Evolutionary conservation across 2,797 vertebrate genomes (phyloP), one percentile per base, ranked within the genome.

Genomic region (Spea hammondii): DNA sequence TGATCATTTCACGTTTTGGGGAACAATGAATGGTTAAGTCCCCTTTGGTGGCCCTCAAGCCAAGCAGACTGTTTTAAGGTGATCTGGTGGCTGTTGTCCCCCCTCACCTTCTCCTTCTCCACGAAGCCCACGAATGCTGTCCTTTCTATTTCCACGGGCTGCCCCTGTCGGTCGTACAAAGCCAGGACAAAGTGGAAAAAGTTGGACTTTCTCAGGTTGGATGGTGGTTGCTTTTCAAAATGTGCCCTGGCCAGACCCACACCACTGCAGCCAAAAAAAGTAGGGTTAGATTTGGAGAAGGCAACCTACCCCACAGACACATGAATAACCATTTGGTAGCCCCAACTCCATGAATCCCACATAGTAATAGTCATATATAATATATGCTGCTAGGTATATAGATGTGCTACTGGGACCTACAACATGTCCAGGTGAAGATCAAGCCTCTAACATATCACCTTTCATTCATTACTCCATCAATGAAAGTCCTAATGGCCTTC

Each of bases 171-270:
- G 93, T 99, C 97, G 86, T 99, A 99, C 74, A 99, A 92, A 76
- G 97, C 97, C 92, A 99, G 90, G 83, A 99, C 97, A 90, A 99
- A 99, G 95, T 99, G 97, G 93, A 99, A 97, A 93, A 99, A 99
- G 96, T 99, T 99, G 92, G 97, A 99, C 89, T 99, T 99, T 82
- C 97, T 91, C 86, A 99, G 94, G 90, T 99, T 99, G 88, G 97
- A 97, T 77, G 97, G 97, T 83, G 97, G 97, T 90, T 99, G 97
- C 91, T 99, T 99, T 94, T 99, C 97, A 87, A 99, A 99, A 92
- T 99, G 97, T 83, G 97, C 97, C 89, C 97, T 95, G 90, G 97
- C 96, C 90, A 99, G 93, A 87, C 95, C 97, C 90, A 99, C 95
- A 88, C 97, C 97, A 85, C 97, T 99, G 94, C 87, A 91, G 93